These are phyloP conservation scores for Astyanax mexicanus DNA, from an alignment of 2,797 vertebrate genomes.

Conservation along the genomic window DNA sequence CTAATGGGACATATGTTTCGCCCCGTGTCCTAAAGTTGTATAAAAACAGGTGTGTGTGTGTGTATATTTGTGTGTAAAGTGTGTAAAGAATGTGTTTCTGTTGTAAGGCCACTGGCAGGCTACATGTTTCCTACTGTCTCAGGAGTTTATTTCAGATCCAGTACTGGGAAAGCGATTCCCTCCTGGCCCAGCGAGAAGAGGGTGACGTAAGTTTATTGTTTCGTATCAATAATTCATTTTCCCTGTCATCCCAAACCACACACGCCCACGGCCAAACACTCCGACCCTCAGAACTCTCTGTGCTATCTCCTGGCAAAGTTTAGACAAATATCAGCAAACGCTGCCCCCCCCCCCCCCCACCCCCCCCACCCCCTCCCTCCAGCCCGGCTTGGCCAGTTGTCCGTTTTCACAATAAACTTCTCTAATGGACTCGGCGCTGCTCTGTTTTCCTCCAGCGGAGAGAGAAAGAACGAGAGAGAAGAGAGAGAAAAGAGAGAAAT, in stretches of 20 bases:
- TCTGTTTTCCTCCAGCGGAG: slow-evolving; percentile 12
- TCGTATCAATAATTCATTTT: slow-evolving; percentile 61
- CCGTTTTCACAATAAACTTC: slow-evolving; percentile 55
- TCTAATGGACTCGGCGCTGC: slow-evolving; percentile 32
- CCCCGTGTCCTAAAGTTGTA: slow-evolving; percentile 3
- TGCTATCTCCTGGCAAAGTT: slow-evolving; percentile 58
- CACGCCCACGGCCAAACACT: slow-evolving; percentile 48
- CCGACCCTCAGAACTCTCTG: slow-evolving; percentile 56
- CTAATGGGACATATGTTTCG: background rate
- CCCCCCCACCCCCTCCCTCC: slow-evolving; percentile 4
- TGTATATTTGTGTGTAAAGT: too few species aligned
- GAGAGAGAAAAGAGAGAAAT: background rate
- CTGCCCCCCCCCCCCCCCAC: slow-evolving; percentile 38
- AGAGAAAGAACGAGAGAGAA: background rate
- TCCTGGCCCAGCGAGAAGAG: slow-evolving; percentile 44
- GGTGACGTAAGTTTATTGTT: slow-evolving; percentile 60
- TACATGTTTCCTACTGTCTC: slow-evolving; percentile 53
- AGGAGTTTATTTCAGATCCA: slow-evolving; percentile 41
- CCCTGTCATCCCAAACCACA: slow-evolving; percentile 52
- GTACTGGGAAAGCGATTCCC: slow-evolving; percentile 51
- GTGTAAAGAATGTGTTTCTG: slow-evolving; percentile 29
- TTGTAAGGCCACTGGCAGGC: slow-evolving; percentile 45
- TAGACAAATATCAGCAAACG: slow-evolving; percentile 58
- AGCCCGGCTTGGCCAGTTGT: slow-evolving; percentile 25
- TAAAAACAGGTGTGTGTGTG: background rate